Evolutionary conservation across 2,888 invertebrate species (phyloP).

Genomic region (Meiosimyza decipiens): DNA sequence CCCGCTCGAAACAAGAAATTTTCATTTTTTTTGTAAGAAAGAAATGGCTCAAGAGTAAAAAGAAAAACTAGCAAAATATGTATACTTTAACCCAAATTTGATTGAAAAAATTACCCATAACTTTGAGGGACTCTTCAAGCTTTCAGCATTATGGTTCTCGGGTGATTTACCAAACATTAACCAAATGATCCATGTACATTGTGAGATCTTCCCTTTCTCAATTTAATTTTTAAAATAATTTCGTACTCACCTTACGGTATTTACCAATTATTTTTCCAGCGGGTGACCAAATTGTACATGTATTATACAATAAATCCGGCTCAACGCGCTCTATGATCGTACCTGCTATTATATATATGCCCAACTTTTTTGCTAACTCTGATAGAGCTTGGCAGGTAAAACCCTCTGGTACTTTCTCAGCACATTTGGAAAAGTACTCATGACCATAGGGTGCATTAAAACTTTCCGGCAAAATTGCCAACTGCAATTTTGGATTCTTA

Average conservation of each 20-base stretch:
- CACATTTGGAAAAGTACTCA: slow-evolving; percentile 81
- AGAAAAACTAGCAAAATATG: too few relatives aligned
- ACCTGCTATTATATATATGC: slow-evolving; percentile 87
- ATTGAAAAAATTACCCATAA: too few relatives aligned
- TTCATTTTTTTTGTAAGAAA: neutral
- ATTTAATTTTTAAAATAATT: too few relatives aligned
- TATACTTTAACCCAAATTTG: too few relatives aligned
- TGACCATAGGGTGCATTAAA: slow-evolving; percentile 95
- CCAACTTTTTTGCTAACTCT: slow-evolving; percentile 78
- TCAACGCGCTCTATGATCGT: slow-evolving; percentile 84
- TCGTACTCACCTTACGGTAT: slow-evolving; percentile 79
- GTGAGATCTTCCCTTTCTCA: too few relatives aligned
- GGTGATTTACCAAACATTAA: too few relatives aligned
- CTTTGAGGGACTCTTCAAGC: too few relatives aligned
- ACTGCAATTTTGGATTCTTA: slow-evolving; percentile 59
- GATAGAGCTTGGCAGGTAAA: slow-evolving; percentile 79
- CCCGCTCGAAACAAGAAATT: neutral
- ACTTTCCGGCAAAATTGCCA: slow-evolving; percentile 84
- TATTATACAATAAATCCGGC: slow-evolving; percentile 80
- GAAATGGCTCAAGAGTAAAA: neutral
- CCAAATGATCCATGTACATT: too few relatives aligned
- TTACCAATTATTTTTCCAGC: slow-evolving; percentile 81
- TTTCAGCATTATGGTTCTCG: too few relatives aligned
- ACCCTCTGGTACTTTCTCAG: slow-evolving; percentile 88
- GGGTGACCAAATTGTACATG: slow-evolving; percentile 87